Evolutionary conservation across 2,113 vertebrate genomes (phyloP).

Genomic region (Eulacestoma nigropectus): DNA sequence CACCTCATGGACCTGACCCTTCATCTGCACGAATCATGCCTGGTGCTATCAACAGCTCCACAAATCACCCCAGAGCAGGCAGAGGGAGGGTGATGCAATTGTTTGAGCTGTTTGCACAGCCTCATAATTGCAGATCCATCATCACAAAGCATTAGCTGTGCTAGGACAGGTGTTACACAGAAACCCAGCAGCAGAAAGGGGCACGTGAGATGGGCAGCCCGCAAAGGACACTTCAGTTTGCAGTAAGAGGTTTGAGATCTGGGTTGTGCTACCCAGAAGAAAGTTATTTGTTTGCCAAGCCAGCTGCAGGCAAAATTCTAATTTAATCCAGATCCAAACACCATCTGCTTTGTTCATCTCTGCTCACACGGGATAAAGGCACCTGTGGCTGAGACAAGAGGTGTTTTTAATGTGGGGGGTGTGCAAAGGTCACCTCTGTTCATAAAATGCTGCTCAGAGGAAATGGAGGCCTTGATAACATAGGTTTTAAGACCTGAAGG

Average conservation of each 20-base stretch:
- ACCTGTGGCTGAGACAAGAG: not conserved
- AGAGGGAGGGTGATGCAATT: not conserved
- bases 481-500: not conserved
- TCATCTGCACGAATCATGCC: not conserved
- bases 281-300: constrained; percentile 4
- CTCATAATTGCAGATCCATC: not conserved
- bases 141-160: not conserved
- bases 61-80: not conserved
- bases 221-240: not conserved
- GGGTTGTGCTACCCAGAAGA: not conserved
- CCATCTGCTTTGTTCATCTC: constrained; percentile 28
- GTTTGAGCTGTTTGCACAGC: not conserved
- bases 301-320: not conserved
- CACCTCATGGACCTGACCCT: not conserved
- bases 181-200: not conserved
- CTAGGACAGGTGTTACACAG: not conserved
- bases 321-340: not conserved
- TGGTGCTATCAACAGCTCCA: not conserved
- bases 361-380: not conserved
- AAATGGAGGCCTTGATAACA: not conserved
- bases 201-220: not conserved
- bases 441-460: not conserved
- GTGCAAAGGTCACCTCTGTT: not conserved
- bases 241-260: not conserved
- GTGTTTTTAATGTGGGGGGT: not conserved